Evolutionary conservation across 2,113 vertebrate genomes (phyloP).

Genomic region (Trichechus manatus): DNA sequence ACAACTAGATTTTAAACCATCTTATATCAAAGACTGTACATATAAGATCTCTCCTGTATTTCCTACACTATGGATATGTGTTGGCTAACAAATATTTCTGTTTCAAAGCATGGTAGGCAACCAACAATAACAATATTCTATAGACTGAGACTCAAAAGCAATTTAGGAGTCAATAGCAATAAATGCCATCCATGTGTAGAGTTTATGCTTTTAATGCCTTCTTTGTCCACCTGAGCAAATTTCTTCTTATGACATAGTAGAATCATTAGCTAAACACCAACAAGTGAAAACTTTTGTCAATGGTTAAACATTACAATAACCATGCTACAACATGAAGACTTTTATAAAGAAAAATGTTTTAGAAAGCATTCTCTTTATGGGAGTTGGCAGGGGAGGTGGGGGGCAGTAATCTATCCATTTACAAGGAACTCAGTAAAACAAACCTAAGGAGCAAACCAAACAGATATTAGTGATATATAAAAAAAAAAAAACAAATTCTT

Average conservation of each 20-base stretch:
- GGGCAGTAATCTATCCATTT: rapidly evolving
- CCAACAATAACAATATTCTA: neutral
- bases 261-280: neutral
- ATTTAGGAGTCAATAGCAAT: rapidly evolving
- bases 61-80: neutral
- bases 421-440: neutral
- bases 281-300: neutral
- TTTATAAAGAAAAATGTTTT: neutral
- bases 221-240: neutral
- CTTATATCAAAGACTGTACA: neutral
- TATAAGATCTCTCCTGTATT: rapidly evolving
- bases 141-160: neutral
- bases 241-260: neutral
- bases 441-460: neutral
- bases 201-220: rapidly evolving
- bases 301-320: neutral
- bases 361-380: rapidly evolving
- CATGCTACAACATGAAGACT: neutral
- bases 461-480: rapidly evolving
- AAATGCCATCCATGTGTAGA: neutral
- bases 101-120: neutral
- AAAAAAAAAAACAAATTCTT: neutral
- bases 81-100: neutral
- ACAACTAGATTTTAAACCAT: neutral
- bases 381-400: neutral